Evolutionary conservation across 2,113 vertebrate genomes (phyloP).

Genomic region (Pimephales promelas): DNA sequence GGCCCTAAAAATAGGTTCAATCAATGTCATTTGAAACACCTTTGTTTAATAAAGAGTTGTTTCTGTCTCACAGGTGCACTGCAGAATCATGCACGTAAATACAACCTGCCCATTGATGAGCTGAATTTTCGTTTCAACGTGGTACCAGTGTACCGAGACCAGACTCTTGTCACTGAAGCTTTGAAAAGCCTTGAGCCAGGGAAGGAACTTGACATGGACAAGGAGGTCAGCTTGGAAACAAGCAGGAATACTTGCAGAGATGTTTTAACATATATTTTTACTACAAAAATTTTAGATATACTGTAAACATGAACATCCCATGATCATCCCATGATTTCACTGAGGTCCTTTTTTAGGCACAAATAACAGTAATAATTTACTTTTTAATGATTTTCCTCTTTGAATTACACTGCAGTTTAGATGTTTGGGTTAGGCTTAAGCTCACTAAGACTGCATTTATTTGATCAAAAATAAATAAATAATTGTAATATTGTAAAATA

Average conservation of each 20-base stretch:
- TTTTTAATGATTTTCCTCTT: not conserved
- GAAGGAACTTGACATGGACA: conserved; percentile 76
- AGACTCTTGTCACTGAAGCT: conserved; percentile 73
- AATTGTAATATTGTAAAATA: not conserved
- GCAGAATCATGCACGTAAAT: conserved; percentile 84
- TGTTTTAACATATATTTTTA: not conserved
- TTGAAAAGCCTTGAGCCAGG: conserved; percentile 67
- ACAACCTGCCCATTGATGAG: conserved; percentile 86
- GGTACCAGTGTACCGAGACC: conserved; percentile 78
- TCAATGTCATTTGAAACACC: not conserved
- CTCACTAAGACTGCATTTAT: no score
- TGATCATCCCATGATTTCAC: not conserved
- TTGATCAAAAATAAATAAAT: no score
- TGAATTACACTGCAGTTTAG: not conserved
- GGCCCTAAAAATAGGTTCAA: not conserved
- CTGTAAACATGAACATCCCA: no score
- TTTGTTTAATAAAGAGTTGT: not conserved
- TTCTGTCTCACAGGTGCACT: conserved; percentile 71
- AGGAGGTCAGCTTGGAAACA: conserved; percentile 65
- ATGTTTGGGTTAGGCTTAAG: not conserved
- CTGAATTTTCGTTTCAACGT: conserved; percentile 82
- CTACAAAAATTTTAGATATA: not conserved
- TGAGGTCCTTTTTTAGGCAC: not conserved
- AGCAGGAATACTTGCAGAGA: not conserved
- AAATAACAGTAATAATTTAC: not conserved